These are phyloP conservation scores for Pseudolycoriella hygida DNA, from an alignment of 2,888 invertebrate genomes.

Conservation along the genomic window DNA sequence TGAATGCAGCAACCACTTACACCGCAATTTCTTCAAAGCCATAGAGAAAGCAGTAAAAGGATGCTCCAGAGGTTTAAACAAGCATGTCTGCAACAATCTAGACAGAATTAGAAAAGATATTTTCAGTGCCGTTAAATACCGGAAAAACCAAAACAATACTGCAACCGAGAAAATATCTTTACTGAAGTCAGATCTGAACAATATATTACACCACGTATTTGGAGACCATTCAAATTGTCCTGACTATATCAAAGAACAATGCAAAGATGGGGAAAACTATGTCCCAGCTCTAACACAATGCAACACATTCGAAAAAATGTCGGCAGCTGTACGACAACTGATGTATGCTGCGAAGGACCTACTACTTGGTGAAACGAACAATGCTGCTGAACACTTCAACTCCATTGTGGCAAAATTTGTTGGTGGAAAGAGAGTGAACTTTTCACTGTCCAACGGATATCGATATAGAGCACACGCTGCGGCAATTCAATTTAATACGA, in stretches of 20 bases:
- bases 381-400: neutral
- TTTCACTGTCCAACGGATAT: neutral
- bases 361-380: neutral
- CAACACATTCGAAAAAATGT: neutral
- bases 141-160: neutral
- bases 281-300: neutral
- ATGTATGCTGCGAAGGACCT: neutral
- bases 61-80: too few relatives aligned
- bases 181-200: neutral
- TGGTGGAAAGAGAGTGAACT: neutral
- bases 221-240: neutral
- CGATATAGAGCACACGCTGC: neutral
- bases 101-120: neutral
- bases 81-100: neutral
- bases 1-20: too few relatives aligned
- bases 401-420: slow-evolving; percentile 1
- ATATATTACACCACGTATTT: neutral
- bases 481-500: neutral
- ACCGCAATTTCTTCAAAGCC: too few relatives aligned
- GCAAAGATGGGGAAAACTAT: neutral
- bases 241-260: neutral
- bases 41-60: too few relatives aligned
- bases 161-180: neutral
- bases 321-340: neutral
- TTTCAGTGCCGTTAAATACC: neutral